These are phyloP conservation scores for Carlito syrichta DNA, from an alignment of 2,113 vertebrate species.

Conservation along the genomic window DNA sequence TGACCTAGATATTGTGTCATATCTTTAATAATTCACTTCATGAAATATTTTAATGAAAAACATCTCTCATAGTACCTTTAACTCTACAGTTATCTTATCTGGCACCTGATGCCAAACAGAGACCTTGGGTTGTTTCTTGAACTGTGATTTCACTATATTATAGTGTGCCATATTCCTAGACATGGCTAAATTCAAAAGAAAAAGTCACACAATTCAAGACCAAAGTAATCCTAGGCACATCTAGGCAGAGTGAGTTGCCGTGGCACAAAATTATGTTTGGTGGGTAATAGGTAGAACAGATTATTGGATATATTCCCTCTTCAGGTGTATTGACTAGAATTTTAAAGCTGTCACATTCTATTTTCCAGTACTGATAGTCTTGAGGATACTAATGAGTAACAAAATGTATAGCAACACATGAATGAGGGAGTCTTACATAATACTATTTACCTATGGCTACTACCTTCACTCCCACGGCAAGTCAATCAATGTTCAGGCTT, in stretches of 20 bases:
- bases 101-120: neutral
- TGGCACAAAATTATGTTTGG: neutral
- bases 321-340: neutral
- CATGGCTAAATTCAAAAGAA: neutral
- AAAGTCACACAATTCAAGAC: neutral
- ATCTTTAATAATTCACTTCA: neutral
- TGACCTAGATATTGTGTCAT: neutral
- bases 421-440: neutral
- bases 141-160: fast-evolving
- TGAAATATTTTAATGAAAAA: neutral
- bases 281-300: neutral
- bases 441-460: neutral
- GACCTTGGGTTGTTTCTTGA: neutral
- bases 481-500: neutral
- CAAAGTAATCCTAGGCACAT: neutral
- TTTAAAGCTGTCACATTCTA: neutral
- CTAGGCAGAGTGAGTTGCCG: too few species aligned
- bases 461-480: fast-evolving
- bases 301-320: neutral
- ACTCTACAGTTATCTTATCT: neutral
- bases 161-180: neutral
- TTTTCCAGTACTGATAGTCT: neutral
- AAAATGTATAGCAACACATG: neutral
- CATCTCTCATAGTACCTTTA: neutral
- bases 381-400: neutral